A percentile compares a stretch with the other conserved stretches of the same genome.
Evolutionary conservation across 2,797 vertebrate species (phyloP).

Genomic region (Sebastes kiyomatsui): DNA sequence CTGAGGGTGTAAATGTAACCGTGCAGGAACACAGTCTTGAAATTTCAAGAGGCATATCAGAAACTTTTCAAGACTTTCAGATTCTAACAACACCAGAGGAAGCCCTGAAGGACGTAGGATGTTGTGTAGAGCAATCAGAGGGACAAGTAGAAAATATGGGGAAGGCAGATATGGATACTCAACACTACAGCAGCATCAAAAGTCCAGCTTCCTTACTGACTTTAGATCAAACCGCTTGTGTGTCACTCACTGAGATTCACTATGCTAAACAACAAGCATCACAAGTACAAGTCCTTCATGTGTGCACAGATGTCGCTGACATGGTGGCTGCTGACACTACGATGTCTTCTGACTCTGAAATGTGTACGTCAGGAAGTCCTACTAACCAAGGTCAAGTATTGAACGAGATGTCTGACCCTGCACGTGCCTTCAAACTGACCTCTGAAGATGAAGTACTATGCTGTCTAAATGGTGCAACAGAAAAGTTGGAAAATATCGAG

Average conservation of each 20-base stretch:
- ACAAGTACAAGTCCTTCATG: constrained; percentile 13
- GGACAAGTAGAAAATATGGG: background rate
- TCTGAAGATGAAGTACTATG: constrained; percentile 11
- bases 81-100: background rate
- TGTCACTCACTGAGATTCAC: constrained; percentile 17
- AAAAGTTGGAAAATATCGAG: constrained; percentile 14
- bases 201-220: background rate
- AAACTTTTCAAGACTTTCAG: constrained; percentile 12
- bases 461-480: background rate
- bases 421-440: constrained; percentile 12
- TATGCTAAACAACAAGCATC: constrained; percentile 18
- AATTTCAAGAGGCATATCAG: constrained; percentile 12
- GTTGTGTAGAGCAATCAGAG: background rate
- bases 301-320: constrained; percentile 8
- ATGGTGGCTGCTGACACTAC: background rate
- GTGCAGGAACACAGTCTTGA: constrained; percentile 42
- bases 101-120: background rate
- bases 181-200: background rate
- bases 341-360: constrained; percentile 20
- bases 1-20: constrained; percentile 46
- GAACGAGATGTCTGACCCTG: background rate
- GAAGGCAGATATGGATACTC: background rate
- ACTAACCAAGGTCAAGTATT: background rate
- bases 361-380: constrained; percentile 3
- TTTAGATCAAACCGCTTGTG: constrained; percentile 1